A percentile compares a stretch with the other conserved stretches of the same genome.
These are phyloP conservation scores for Anhinga rufa DNA, from an alignment of 2,113 vertebrate genomes.

Conservation along the genomic window DNA sequence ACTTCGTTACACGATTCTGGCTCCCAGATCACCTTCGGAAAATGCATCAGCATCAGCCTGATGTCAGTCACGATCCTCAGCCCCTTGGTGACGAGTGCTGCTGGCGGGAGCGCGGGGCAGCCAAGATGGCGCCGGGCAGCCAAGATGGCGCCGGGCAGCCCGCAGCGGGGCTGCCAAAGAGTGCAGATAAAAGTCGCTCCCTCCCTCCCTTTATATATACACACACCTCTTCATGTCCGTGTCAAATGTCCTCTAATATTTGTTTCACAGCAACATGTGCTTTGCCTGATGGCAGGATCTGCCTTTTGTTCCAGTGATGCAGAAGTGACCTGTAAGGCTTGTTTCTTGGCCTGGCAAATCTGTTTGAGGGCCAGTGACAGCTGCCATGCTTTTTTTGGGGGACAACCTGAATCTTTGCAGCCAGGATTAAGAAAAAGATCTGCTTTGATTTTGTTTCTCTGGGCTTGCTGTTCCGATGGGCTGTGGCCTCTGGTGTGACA, in stretches of 20 bases:
- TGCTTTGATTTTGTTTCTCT: constrained; percentile 5
- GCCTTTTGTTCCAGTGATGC: neutral
- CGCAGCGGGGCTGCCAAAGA: accelerated
- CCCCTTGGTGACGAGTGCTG: neutral
- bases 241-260: neutral
- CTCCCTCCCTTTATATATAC: neutral
- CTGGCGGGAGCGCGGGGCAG: neutral
- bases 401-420: constrained; percentile 23
- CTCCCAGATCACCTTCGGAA: neutral
- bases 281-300: neutral
- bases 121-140: neutral
- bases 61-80: neutral
- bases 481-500: neutral
- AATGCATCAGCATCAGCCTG: neutral
- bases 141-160: neutral
- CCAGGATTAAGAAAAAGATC: neutral
- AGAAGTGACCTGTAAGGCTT: neutral
- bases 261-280: neutral
- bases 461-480: neutral
- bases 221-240: neutral
- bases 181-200: neutral
- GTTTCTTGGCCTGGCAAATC: constrained; percentile 4
- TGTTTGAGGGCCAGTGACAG: constrained; percentile 21
- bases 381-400: constrained; percentile 12
- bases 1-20: neutral